phyloP scores from a whole-genome alignment of 2,113 vertebrate genomes.

The Stegostoma tigrinum region DNA sequence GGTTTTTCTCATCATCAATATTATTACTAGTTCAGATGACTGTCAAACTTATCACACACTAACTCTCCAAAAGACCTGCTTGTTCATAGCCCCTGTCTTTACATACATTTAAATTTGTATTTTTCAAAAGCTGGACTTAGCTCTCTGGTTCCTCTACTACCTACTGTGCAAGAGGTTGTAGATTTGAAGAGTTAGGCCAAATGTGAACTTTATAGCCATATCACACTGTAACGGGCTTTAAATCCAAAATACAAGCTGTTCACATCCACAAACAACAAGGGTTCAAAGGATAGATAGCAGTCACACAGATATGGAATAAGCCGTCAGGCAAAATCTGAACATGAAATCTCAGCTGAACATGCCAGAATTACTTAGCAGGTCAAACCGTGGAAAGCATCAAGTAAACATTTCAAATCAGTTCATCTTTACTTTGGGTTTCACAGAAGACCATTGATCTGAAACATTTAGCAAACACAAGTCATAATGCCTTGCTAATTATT shows the following conservation, averaged over 20 bases:
- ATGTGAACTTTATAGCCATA: neutral
- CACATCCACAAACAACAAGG: neutral
- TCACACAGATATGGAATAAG: neutral
- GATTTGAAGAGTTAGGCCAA: neutral
- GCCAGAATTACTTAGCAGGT: neutral
- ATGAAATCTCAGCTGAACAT: neutral
- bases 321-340: neutral
- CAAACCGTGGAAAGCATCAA: neutral
- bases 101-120: neutral
- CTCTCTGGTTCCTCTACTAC: neutral
- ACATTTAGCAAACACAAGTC: neutral
- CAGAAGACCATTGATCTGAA: neutral
- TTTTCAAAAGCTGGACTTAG: neutral
- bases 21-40: neutral
- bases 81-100: neutral
- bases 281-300: neutral
- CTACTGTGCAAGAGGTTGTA: neutral
- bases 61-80: neutral
- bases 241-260: neutral
- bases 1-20: neutral
- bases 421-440: neutral
- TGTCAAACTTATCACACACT: neutral
- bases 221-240: too few relatives aligned
- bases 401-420: neutral
- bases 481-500: too few relatives aligned